phyloP scores from a whole-genome alignment of 2,888 invertebrate genomes.

The Mesoligia furuncula region DNA sequence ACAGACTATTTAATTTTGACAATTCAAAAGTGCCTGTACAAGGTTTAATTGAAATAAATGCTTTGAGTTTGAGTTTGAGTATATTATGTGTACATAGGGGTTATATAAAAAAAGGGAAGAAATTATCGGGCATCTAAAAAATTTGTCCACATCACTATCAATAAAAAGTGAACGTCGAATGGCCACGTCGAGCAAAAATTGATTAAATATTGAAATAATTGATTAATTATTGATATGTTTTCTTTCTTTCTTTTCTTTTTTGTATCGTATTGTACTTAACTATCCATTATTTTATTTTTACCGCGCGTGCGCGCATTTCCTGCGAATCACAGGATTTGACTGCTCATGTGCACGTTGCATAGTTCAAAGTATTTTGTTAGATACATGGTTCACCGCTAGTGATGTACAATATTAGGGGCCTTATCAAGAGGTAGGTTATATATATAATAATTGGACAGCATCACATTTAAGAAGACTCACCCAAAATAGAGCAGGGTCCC shows the following conservation, averaged over 20 bases:
- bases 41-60: too few species aligned
- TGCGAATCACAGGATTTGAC: too few species aligned
- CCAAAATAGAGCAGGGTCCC: constrained; percentile 71
- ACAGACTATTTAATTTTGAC: too few species aligned
- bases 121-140: neutral
- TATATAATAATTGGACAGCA: neutral
- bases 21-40: too few species aligned
- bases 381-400: too few species aligned
- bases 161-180: too few species aligned
- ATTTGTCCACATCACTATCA: neutral
- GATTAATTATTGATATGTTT: neutral
- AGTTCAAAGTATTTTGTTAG: too few species aligned
- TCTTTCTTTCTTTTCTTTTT: neutral
- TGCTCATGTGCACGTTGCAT: too few species aligned
- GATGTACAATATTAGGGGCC: neutral
- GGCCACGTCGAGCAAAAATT: neutral
- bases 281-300: too few species aligned
- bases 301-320: too few species aligned
- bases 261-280: neutral
- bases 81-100: too few species aligned
- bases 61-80: too few species aligned
- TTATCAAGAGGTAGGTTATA: neutral
- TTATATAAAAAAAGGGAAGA: neutral
- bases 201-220: neutral
- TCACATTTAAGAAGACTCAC: constrained; percentile 63